Conservation (phyloP, 2,797 vertebrate species). For the Melanotaenia parkinsoni region DNA sequence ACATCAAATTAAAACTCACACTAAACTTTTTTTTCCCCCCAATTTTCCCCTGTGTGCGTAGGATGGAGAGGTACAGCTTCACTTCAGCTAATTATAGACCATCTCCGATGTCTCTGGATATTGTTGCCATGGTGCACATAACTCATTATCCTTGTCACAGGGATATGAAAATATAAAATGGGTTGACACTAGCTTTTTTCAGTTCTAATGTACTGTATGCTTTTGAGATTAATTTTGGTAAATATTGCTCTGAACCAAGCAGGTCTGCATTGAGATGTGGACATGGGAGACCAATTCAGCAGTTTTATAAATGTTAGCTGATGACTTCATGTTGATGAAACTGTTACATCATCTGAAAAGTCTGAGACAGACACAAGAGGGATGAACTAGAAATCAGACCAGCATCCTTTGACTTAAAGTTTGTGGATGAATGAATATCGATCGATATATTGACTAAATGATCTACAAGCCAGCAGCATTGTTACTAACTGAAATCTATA, state of each 20-base stretch:
- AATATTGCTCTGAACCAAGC: slow-evolving; percentile 13
- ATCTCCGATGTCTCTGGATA: slow-evolving; percentile 51
- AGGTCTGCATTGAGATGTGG: neutral
- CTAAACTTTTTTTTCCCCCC: slow-evolving; percentile 32
- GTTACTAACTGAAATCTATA: too few relatives aligned
- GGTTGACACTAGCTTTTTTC: neutral
- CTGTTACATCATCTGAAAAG: neutral
- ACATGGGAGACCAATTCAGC: neutral
- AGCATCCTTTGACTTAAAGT: neutral
- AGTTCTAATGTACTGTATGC: neutral
- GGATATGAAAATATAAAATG: slow-evolving; percentile 5
- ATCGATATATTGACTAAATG: too few relatives aligned
- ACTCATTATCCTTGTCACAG: slow-evolving; percentile 42
- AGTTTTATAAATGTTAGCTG: neutral
- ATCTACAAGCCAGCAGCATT: too few relatives aligned
- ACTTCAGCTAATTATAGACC: slow-evolving; percentile 74
- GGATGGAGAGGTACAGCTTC: slow-evolving; percentile 66
- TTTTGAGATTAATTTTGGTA: slow-evolving; percentile 7
- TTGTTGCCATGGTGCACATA: slow-evolving; percentile 68
- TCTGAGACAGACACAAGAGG: neutral
- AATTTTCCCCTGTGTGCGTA: slow-evolving; percentile 53
- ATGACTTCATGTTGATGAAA: neutral
- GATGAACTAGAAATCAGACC: neutral
- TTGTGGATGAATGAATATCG: too few relatives aligned
- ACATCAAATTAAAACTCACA: slow-evolving; percentile 48